Base-by-base conservation (phyloP, 2,113 vertebrate genomes). In the Acrocephalus kingi region DNA sequence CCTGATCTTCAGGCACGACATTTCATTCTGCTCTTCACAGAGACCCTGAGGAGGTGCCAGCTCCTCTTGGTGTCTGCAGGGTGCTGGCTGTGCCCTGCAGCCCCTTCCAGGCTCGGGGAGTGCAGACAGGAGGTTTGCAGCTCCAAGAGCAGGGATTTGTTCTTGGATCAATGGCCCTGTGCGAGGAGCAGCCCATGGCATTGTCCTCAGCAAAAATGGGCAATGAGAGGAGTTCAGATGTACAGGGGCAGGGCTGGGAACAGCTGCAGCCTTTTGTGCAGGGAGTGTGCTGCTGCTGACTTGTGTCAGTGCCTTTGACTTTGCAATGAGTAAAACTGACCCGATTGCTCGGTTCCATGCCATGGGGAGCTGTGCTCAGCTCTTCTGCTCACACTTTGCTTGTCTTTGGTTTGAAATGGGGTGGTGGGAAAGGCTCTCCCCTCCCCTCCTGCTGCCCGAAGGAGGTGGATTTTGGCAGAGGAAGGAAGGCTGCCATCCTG, bases 151-250 rank as follows among this genome's bases (percentile, higher is more conserved):
- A 54, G 39, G 48, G 17, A 1, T 55, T n/a, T 64, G 35, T 15
- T n/a, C 10, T 2, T 15, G 73, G 25, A 4, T 39, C 28, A n/a
- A 11, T 39, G 37, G 9, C 37, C 37, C 37, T 23, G 8, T 10
- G n/a, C 15, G 48, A 76, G 78, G 39, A 85, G 35, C 13, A 69
- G 0, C 11, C 48, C 61, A 0, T 7, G 37, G 48, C 31, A 5
- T 1, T 35, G 76, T 43, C 48, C 59, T 21, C 61, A 43, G 54
- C 62, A 72, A 0, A 41, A 22, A 10, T 0, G 33, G 39, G 45
- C 48, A 54, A 0, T 39, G 41, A 16, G 13, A 1, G 39, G 0
- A 3, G 5, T 3, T 30, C 66, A 4, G 28, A 8, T 24, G 77
- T 24, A 4, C 63, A 45, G 35, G 35, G 7, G 27, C 3, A 6